A percentile compares a stretch with the other conserved stretches of the same genome.
These are phyloP conservation scores for Dryadula phaetusa DNA, from an alignment of 2,888 invertebrate genomes.

Conservation along the genomic window DNA sequence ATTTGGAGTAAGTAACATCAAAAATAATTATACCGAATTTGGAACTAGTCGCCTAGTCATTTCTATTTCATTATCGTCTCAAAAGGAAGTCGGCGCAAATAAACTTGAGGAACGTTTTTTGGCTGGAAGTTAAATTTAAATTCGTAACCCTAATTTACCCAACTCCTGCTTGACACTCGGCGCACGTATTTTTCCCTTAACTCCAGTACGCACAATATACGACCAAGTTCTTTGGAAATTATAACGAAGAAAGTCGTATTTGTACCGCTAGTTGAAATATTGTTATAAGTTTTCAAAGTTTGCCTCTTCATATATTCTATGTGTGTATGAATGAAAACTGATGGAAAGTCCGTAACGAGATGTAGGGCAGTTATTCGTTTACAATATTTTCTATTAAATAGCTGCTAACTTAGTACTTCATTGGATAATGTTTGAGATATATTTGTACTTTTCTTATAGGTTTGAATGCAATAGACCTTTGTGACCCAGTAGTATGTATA, in stretches of 20 bases:
- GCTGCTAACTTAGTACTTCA: neutral
- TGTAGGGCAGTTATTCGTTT: neutral
- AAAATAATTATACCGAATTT: conserved; percentile 19
- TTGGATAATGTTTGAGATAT: neutral
- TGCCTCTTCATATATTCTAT: conserved; percentile 10
- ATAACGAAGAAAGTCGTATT: conserved; percentile 49
- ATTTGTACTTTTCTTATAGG: neutral
- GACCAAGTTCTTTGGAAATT: conserved; percentile 52
- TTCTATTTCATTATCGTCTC: conserved; percentile 25
- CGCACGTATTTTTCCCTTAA: conserved; percentile 58
- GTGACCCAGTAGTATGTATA: neutral
- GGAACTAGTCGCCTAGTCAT: conserved; percentile 6
- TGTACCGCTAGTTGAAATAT: conserved; percentile 45
- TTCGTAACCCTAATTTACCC: conserved; percentile 52
- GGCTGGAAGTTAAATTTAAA: conserved; percentile 46
- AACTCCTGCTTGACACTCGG: conserved; percentile 50
- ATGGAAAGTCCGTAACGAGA: conserved; percentile 1
- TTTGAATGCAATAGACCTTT: neutral
- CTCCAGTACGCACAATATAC: conserved; percentile 51
- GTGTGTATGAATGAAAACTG: neutral
- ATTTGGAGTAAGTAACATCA: neutral
- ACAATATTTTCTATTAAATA: neutral
- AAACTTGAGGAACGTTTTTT: conserved; percentile 26
- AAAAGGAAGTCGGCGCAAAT: conserved; percentile 11
- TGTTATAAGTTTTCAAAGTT: conserved; percentile 42